These are phyloP conservation scores for Hololepta plana DNA, from an alignment of 2,888 invertebrate genomes.

Conservation along the genomic window DNA sequence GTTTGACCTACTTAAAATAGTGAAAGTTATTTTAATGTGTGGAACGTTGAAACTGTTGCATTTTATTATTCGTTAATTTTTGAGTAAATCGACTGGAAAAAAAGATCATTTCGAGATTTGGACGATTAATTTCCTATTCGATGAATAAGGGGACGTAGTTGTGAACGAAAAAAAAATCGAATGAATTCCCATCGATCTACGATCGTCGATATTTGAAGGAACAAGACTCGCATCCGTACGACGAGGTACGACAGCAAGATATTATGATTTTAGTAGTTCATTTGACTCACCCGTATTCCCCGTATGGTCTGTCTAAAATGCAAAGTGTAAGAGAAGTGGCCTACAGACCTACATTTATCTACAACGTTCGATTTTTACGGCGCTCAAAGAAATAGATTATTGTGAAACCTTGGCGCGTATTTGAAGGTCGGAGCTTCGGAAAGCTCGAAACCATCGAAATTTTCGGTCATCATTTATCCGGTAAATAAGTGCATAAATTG, in stretches of 20 bases:
- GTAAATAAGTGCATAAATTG: too few relatives aligned
- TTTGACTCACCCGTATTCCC: slow-evolving; percentile 53
- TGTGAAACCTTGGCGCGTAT: slow-evolving; percentile 29
- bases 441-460: slow-evolving; percentile 27
- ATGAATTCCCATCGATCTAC: too few relatives aligned
- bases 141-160: too few relatives aligned
- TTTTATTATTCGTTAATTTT: not conserved
- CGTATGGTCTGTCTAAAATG: slow-evolving; percentile 60
- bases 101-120: too few relatives aligned
- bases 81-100: too few relatives aligned
- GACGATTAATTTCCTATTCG: too few relatives aligned
- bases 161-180: too few relatives aligned
- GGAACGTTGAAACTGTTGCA: slow-evolving; percentile 6
- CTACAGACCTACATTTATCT: slow-evolving; percentile 77
- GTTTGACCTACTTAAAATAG: slow-evolving; percentile 21
- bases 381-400: slow-evolving; percentile 30
- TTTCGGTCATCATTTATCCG: too few relatives aligned
- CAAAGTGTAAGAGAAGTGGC: slow-evolving; percentile 75
- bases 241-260: too few relatives aligned
- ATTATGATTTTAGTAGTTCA: slow-evolving; percentile 45
- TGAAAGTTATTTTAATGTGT: slow-evolving; percentile 17
- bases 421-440: slow-evolving; percentile 28
- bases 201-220: too few relatives aligned
- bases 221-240: too few relatives aligned
- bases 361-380: slow-evolving; percentile 41